Percentiles rank a stretch among this genome's conserved stretches.
phyloP scores from a whole-genome alignment of 1,140 invertebrate genomes.

The Branchinecta lynchi region DNA sequence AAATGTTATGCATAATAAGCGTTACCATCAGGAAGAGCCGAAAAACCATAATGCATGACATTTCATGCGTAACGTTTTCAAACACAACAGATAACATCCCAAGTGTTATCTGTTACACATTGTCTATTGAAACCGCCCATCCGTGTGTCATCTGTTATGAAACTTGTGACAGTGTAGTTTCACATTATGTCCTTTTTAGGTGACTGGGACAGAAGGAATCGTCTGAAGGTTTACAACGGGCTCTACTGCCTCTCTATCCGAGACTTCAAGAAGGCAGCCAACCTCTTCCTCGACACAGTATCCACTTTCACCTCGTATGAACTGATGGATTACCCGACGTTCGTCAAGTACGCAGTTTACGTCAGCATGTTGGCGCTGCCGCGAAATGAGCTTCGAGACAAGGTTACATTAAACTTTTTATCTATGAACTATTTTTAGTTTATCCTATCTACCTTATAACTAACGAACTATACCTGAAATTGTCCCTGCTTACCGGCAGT shows the following conservation, averaged over 20 bases:
- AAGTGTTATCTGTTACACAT: no score
- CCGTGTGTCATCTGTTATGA: no score
- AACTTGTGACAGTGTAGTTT: neutral
- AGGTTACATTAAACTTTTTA: conserved; percentile 38
- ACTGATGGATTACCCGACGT: conserved; percentile 86
- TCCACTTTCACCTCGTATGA: conserved; percentile 99
- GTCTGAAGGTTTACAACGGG: conserved; percentile 87
- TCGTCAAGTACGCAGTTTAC: conserved; percentile 79
- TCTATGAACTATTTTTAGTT: no score
- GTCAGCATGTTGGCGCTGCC: conserved; percentile 69
- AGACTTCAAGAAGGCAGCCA: conserved; percentile 88
- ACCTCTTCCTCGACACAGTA: conserved; percentile 91
- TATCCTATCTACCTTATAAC: no score
- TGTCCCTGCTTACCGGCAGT: no score
- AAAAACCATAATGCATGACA: no score
- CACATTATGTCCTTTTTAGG: conserved; percentile 29
- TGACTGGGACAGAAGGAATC: conserved; percentile 96
- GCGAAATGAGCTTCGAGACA: conserved; percentile 62
- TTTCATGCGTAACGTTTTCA: no score
- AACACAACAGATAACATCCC: no score
- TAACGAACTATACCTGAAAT: no score
- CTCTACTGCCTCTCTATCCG: conserved; percentile 88
- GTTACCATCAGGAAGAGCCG: no score
- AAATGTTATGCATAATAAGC: no score
- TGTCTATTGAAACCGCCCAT: no score